Base-by-base conservation (phyloP, 1,140 invertebrate genomes). In the Zaprionus ornatus region DNA sequence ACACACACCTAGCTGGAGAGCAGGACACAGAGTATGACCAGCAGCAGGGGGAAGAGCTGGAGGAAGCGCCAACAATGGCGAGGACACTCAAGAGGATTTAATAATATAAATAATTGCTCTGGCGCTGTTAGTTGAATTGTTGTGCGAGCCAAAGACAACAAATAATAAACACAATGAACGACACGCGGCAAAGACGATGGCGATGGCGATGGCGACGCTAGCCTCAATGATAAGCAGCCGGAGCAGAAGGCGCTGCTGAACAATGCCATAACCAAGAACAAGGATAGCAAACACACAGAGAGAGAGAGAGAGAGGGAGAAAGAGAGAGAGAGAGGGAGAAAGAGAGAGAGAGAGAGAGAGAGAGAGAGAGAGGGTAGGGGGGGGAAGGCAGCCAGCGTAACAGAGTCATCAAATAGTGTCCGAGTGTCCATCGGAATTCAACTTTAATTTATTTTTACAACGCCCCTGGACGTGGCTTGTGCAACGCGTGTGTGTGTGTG, bases 91-190 rank as follows among this genome's bases (percentile, higher is more conserved):
- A 90, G 85, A 81, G 80, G 88, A 80, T 88, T 91, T 91, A 91
- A 91, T 91, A 91, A 91, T 91, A 91, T 91, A 91, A 91, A 91
- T 91, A 91, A 91, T 91, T 88, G 87, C 88, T 50, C 19, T 81
- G 82, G 82, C 70, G 67, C 79, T 86, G 72, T 70, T 85, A 86
- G 83, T 76, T 82, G 83, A 82, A 87, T 86, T 86, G 82, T 83
- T 25, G 54, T 87, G 83, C 63, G 60, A 60, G 67, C 83, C 55
- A 87, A 87, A 87, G 83, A 86, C 83, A 87, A 86, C 82, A 86
- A 86, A 86, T 86, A 86, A 82, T 79, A 82, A 87, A 82, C 83
- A 86, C 76, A 86, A 86, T 86, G 72, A 77, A 87, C 29, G 54
- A 64, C 60, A 60, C 48, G 55, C 70, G 50, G 71, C 25, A 32